A percentile compares a stretch with the other conserved stretches of the same genome.
These are phyloP conservation scores for Drosophila rufa DNA, from an alignment of 1,140 invertebrate species.

Conservation along the genomic window DNA sequence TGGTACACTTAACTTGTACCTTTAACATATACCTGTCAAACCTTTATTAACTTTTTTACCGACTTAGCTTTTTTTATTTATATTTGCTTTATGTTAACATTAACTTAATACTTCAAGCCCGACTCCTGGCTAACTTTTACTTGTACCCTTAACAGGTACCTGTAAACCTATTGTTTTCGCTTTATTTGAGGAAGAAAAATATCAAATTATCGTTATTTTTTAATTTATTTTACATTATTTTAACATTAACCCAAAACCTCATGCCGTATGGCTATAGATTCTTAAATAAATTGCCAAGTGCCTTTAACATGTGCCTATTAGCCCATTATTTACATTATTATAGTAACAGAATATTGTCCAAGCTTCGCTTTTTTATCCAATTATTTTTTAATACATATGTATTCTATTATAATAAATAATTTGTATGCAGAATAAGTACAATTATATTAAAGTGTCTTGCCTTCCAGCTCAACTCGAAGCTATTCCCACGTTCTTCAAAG, in stretches of 20 bases:
- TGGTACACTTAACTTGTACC: not conserved
- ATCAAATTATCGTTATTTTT: not conserved
- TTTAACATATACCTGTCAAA: too few relatives aligned
- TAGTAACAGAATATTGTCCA: too few relatives aligned
- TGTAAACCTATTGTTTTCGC: too few relatives aligned
- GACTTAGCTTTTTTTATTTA: too few relatives aligned
- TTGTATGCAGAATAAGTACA: not conserved
- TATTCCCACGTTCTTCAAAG: conserved; percentile 21
- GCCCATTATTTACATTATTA: not conserved
- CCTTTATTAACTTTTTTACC: too few relatives aligned
- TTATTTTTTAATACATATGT: not conserved
- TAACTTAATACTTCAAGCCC: too few relatives aligned
- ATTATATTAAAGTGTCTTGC: not conserved
- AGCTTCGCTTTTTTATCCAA: not conserved
- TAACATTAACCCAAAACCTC: not conserved
- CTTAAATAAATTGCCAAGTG: too few relatives aligned
- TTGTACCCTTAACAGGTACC: too few relatives aligned
- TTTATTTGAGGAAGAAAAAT: too few relatives aligned
- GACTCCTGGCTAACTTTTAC: not conserved
- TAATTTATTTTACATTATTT: not conserved
- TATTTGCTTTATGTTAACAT: too few relatives aligned
- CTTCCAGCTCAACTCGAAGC: not conserved
- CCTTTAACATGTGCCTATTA: not conserved
- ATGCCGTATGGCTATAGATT: too few relatives aligned
- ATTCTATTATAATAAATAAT: too few relatives aligned